Percentiles rank a stretch among this genome's conserved stretches.
Conservation (phyloP, 2,888 invertebrate species). For the Tolmerus cingulatus region DNA sequence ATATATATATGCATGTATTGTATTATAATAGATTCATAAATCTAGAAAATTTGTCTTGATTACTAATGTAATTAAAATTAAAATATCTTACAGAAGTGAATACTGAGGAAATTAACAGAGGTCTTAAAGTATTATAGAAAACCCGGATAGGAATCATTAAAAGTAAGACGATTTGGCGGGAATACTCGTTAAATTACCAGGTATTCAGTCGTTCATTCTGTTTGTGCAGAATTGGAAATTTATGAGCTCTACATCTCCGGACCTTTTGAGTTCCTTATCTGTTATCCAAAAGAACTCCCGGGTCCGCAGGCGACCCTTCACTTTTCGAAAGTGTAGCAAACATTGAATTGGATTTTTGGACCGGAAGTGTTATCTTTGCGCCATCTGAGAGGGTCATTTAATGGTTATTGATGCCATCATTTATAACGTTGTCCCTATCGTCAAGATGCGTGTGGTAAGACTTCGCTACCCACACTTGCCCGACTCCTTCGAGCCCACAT, state of each 20-base stretch:
- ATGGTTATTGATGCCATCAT: constrained; percentile 55
- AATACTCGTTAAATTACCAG: constrained; percentile 3
- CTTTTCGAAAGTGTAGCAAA: constrained; percentile 38
- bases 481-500: constrained; percentile 1
- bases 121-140: neutral
- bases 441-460: constrained; percentile 42
- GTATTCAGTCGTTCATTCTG: neutral
- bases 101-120: neutral
- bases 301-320: constrained; percentile 16
- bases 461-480: constrained; percentile 29
- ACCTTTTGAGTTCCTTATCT: constrained; percentile 3
- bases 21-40: no score
- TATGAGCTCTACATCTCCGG: constrained; percentile 25
- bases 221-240: constrained; percentile 4
- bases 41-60: no score
- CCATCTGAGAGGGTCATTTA: constrained; percentile 54
- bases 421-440: constrained; percentile 50
- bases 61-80: neutral
- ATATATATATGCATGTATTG: no score
- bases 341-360: constrained; percentile 43
- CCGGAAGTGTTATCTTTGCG: constrained; percentile 53
- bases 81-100: neutral
- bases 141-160: neutral
- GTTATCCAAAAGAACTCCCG: constrained; percentile 7
- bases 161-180: neutral